These are phyloP conservation scores for Cyclargus thomasi DNA, from an alignment of 1,140 invertebrate species.

Conservation along the genomic window DNA sequence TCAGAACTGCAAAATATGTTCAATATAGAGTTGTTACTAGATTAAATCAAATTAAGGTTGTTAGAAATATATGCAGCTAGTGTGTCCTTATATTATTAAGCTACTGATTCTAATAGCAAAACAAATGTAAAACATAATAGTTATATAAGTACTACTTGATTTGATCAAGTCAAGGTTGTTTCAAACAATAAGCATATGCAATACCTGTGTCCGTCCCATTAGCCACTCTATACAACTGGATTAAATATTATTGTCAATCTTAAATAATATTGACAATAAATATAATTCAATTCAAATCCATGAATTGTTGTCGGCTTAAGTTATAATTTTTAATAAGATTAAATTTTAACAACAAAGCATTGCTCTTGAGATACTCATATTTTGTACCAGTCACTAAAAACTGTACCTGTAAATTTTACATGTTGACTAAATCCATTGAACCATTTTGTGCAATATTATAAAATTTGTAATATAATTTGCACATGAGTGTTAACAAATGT, in stretches of 20 bases:
- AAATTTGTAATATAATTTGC: too few relatives aligned
- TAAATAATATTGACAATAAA: too few relatives aligned
- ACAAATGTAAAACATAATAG: neutral
- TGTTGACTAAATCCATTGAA: neutral
- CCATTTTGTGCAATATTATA: neutral
- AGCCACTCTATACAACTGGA: too few relatives aligned
- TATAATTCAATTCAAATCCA: too few relatives aligned
- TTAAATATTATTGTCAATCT: too few relatives aligned
- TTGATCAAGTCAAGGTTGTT: neutral
- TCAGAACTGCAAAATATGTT: constrained; percentile 70
- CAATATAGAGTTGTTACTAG: constrained; percentile 67
- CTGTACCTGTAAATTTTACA: neutral
- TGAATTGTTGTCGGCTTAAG: too few relatives aligned
- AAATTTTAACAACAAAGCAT: too few relatives aligned
- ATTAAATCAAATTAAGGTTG: constrained; percentile 45
- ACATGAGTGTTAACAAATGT: neutral
- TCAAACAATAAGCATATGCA: neutral
- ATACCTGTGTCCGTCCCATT: too few relatives aligned
- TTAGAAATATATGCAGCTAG: constrained; percentile 40
- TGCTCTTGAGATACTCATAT: neutral
- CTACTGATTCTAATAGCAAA: neutral
- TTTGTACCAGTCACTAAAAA: neutral
- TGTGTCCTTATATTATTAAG: constrained; percentile 42
- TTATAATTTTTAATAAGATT: too few relatives aligned
- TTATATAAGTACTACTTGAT: neutral